These are phyloP conservation scores for Solen grandis DNA, from an alignment of 1,140 invertebrate species.

Conservation along the genomic window DNA sequence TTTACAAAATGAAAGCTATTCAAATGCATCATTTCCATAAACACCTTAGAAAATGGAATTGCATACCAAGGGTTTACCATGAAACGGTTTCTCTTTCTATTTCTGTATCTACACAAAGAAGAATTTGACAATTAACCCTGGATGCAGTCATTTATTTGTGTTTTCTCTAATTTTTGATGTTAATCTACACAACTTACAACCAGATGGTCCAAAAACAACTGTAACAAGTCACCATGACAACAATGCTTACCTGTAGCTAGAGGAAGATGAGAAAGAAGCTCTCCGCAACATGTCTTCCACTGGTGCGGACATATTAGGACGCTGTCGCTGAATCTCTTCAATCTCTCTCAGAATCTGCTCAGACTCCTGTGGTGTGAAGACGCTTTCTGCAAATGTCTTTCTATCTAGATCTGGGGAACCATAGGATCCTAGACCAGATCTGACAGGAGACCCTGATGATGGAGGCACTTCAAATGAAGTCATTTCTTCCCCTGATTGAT, in stretches of 20 bases:
- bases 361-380: constrained; percentile 31
- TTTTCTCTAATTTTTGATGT: no score
- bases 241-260: constrained; percentile 42
- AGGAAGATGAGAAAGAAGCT: constrained; percentile 24
- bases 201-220: no score
- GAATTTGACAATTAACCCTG: no score
- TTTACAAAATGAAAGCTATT: no score
- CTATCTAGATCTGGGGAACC: not conserved
- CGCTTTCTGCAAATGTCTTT: not conserved
- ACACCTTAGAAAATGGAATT: no score
- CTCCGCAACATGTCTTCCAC: constrained; percentile 38
- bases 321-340: constrained; percentile 15
- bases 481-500: not conserved
- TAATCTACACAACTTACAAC: no score
- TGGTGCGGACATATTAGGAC: not conserved
- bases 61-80: no score
- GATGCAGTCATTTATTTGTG: no score
- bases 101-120: no score
- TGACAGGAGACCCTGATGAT: constrained; percentile 27
- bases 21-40: no score
- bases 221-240: no score
- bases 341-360: constrained; percentile 32
- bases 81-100: no score
- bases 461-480: not conserved
- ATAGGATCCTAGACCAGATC: not conserved